Conservation (phyloP, 2,888 invertebrate species). For the Zygothrica quintamaculata region DNA sequence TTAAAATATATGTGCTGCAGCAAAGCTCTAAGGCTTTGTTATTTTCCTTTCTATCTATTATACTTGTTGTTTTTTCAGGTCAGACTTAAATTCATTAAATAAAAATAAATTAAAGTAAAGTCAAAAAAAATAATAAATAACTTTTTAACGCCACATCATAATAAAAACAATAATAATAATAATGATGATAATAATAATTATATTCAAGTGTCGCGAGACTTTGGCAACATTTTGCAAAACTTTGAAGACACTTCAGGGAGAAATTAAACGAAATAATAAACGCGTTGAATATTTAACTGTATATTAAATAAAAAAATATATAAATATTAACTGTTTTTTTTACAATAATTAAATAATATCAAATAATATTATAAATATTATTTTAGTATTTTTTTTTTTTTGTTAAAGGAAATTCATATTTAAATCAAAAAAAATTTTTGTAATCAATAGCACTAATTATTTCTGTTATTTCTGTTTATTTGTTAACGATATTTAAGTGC, state of each 20-base stretch:
- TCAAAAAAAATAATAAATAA: constrained; percentile 42
- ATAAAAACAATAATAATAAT: constrained; percentile 4
- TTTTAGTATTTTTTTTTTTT: too few species aligned
- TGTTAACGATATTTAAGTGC: constrained; percentile 30
- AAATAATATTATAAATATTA: too few species aligned
- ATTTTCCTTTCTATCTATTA: too few species aligned
- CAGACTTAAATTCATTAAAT: constrained; percentile 28
- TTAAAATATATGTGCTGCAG: neutral
- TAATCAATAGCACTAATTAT: constrained; percentile 56
- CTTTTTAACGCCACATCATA: too few species aligned
- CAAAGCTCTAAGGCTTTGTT: neutral
- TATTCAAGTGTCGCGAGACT: constrained; percentile 38
- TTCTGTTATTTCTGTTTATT: constrained; percentile 38
- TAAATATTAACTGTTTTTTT: too few species aligned
- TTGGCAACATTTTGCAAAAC: too few species aligned
- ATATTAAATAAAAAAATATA: too few species aligned
- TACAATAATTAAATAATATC: too few species aligned
- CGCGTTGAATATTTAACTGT: constrained; percentile 38
- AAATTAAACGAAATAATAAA: constrained; percentile 27
- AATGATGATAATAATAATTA: constrained; percentile 34
- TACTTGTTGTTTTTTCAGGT: constrained; percentile 20
- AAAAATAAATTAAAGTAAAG: constrained; percentile 26
- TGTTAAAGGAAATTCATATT: constrained; percentile 34
- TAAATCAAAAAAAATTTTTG: constrained; percentile 43
- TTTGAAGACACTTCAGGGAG: constrained; percentile 42